A percentile compares a stretch with the other conserved stretches of the same genome.
These are phyloP conservation scores for Saguinus imperator DNA, from an alignment of 2,113 vertebrate genomes.

Conservation along the genomic window DNA sequence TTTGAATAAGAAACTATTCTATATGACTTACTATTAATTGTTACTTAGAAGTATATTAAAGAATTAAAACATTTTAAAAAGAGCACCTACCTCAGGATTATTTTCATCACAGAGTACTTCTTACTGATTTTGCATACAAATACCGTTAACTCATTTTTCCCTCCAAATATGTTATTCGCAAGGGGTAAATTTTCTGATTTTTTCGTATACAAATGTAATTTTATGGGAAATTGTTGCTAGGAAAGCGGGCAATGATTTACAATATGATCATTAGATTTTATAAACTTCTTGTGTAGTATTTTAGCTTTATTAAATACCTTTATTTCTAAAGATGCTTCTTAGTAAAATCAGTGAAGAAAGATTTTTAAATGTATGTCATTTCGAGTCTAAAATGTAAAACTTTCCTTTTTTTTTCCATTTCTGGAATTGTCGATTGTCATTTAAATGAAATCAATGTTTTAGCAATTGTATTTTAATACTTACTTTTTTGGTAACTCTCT, in stretches of 20 bases:
- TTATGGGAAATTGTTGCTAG: not conserved
- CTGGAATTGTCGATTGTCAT: not conserved
- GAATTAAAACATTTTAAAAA: slow-evolving; percentile 31
- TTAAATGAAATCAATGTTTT: not conserved
- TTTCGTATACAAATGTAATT: not conserved
- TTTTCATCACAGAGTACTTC: slow-evolving; percentile 12
- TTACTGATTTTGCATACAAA: not conserved
- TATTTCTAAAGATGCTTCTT: slow-evolving; percentile 14
- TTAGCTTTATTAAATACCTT: slow-evolving; percentile 4
- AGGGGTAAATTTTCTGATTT: not conserved
- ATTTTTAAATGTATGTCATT: not conserved
- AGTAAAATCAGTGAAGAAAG: slow-evolving; percentile 16
- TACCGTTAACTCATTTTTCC: not conserved
- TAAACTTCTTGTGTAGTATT: not conserved
- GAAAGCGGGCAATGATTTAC: not conserved
- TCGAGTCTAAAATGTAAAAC: not conserved
- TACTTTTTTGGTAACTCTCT: slow-evolving; percentile 1
- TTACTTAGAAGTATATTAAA: slow-evolving; percentile 66
- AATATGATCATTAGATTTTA: not conserved
- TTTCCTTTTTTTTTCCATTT: not conserved
- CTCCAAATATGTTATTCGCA: not conserved
- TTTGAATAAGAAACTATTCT: slow-evolving; percentile 39
- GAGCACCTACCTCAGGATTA: not conserved
- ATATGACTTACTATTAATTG: slow-evolving; percentile 48
- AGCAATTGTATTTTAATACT: not conserved